Evolutionary conservation across 2,113 vertebrate genomes (phyloP).

Genomic region (Eolophus roseicapilla): DNA sequence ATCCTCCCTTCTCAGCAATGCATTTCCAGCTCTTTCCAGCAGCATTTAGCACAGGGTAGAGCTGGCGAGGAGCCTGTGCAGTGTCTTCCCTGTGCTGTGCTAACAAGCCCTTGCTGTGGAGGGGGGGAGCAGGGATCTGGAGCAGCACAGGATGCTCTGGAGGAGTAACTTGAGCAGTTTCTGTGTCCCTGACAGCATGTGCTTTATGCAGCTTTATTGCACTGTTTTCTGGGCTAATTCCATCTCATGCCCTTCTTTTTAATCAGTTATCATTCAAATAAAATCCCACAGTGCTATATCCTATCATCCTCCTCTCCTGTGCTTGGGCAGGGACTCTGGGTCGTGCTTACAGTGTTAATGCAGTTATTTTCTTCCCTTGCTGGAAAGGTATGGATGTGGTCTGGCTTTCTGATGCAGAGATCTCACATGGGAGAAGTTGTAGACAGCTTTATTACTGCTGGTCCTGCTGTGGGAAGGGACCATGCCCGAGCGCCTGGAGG

Average conservation of each 20-base stretch:
- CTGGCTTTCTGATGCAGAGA: neutral
- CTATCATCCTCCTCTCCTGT: accelerated
- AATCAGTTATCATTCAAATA: neutral
- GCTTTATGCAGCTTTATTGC: neutral
- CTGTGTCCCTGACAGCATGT: neutral
- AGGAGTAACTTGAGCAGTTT: accelerated
- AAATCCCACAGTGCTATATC: neutral
- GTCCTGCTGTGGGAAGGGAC: neutral
- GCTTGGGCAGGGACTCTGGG: neutral
- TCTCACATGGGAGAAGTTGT: neutral
- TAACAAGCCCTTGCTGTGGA: neutral
- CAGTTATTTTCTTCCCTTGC: neutral
- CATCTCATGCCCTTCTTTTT: neutral
- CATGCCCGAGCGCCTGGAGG: neutral
- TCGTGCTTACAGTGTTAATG: neutral
- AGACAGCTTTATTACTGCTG: neutral
- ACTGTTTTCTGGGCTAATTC: neutral
- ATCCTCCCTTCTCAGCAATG: accelerated
- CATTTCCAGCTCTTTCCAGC: neutral
- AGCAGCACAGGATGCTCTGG: neutral
- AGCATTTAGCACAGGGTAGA: neutral
- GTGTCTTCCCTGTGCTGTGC: neutral
- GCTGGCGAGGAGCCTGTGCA: neutral
- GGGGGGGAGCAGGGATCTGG: neutral
- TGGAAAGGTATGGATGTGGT: neutral